Base-by-base conservation (phyloP, 2,888 invertebrate genomes). In the Euproctis similis region DNA sequence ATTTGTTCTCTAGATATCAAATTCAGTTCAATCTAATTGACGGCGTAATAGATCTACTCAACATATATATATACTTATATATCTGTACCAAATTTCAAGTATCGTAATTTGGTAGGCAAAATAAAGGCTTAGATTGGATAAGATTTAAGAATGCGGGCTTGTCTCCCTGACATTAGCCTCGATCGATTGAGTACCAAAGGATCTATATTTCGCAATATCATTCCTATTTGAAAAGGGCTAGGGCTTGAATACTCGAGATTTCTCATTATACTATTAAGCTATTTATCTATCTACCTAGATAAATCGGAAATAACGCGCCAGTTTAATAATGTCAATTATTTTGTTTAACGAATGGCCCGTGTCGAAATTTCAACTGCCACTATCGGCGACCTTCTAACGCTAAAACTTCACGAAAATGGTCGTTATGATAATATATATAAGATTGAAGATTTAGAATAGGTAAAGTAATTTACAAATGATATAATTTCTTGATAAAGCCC, bases 141-240 rank as follows among this genome's bases (percentile, higher is more conserved):
- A 38, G 36, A 28, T 32, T 34, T 29, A 23, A 6, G 30, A 10
- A 13, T 8, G 9, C 5, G 16, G 11, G 8, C 35, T 24, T 24
- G 32, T 24, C 36, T 38, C 34, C 14, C 9, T 37, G 50, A 46
- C 44, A 49, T 50, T 46, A 46, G 42, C 47, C 47, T 46, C 40
- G 24, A 28, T 36, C 25, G 8, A 30, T 27, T 23, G 24, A 26
- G 24, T 39, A 19, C 36, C 36, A 64, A 44, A 39, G 28, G 39
- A 28, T 41, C 48, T 38, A 41, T 46, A 57, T 77, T 74, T 75
- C 68, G 67, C 64, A 78, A 80, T 72, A 76, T 63, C 69, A 71
- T 69, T 64, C 61, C 65, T 41, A 61, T 69, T 72, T 76, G 69
- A 73, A 73, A 73, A 68, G 67, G 69, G 58, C 66, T 60, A 65